Conservation (phyloP, 2,888 invertebrate genomes). For the Habroteleia sp. region DNA sequence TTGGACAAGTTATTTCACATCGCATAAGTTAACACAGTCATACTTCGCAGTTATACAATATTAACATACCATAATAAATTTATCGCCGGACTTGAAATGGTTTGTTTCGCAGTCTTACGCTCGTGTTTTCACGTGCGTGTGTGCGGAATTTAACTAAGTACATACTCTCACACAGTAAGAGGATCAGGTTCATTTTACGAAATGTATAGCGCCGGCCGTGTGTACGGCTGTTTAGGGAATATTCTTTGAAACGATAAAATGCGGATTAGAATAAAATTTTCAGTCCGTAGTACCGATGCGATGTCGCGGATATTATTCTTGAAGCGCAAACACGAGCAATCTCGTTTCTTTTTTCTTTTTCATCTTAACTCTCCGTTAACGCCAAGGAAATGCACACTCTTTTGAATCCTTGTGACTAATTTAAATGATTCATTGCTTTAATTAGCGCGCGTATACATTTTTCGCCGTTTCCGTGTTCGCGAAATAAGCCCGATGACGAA, state of each 20-base stretch:
- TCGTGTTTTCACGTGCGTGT: conserved; percentile 24
- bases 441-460: conserved; percentile 48
- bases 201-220: conserved; percentile 29
- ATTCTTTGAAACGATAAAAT: conserved; percentile 40
- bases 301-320: conserved; percentile 10
- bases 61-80: conserved; percentile 57
- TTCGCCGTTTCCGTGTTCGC: conserved; percentile 18
- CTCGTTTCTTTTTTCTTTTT: conserved; percentile 12
- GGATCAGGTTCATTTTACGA: conserved; percentile 50
- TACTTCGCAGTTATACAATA: conserved; percentile 36
- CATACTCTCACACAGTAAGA: conserved; percentile 53
- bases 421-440: conserved; percentile 46
- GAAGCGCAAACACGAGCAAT: conserved; percentile 17
- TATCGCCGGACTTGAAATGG: conserved; percentile 46
- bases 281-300: conserved; percentile 22
- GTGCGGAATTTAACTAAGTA: conserved; percentile 54
- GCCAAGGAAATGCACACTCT: conserved; percentile 23
- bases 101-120: conserved; percentile 26
- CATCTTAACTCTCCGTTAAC: conserved; percentile 22
- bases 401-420: conserved; percentile 40
- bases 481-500: conserved; percentile 16
- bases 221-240: conserved; percentile 18
- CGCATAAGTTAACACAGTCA: conserved; percentile 17
- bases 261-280: conserved; percentile 44
- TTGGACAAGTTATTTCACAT: conserved; percentile 21